phyloP scores from a whole-genome alignment of 2,113 vertebrate species.

The Catharus minimus region DNA sequence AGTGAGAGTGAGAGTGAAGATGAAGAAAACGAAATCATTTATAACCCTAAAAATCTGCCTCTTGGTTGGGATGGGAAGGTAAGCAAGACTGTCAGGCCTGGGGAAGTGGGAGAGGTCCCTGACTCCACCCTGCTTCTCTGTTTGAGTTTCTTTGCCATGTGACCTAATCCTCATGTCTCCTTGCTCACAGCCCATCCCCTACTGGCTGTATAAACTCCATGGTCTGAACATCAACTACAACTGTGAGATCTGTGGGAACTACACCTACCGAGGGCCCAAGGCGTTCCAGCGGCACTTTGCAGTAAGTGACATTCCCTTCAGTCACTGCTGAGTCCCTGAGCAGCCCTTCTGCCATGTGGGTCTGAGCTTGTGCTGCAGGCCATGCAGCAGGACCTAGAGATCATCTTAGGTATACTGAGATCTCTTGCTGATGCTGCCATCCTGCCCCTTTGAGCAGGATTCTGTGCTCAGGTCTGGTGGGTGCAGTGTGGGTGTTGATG shows the following conservation, averaged over 20 bases:
- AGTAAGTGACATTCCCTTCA: slow-evolving; percentile 50
- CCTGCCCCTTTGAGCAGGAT: not conserved
- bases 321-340: accelerated
- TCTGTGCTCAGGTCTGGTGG: not conserved
- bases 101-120: not conserved
- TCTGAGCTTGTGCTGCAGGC: not conserved
- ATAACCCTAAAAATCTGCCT: slow-evolving; percentile 97
- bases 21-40: slow-evolving; percentile 98
- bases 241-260: slow-evolving; percentile 98
- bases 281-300: slow-evolving; percentile 95
- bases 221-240: slow-evolving; percentile 99
- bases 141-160: not conserved
- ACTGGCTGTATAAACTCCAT: slow-evolving; percentile 96
- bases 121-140: accelerated
- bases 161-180: not conserved
- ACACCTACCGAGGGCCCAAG: slow-evolving; percentile 96
- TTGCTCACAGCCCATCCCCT: slow-evolving; percentile 88
- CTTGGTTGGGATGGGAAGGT: slow-evolving; percentile 99
- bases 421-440: not conserved
- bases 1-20: slow-evolving; percentile 98
- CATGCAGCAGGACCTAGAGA: accelerated
- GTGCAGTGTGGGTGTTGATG: not conserved
- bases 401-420: accelerated
- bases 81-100: accelerated
- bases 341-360: not conserved